Evolutionary conservation across 1,140 invertebrate species (phyloP), one percentile per base, ranked within the genome.

Genomic region (Tenebrio molitor): DNA sequence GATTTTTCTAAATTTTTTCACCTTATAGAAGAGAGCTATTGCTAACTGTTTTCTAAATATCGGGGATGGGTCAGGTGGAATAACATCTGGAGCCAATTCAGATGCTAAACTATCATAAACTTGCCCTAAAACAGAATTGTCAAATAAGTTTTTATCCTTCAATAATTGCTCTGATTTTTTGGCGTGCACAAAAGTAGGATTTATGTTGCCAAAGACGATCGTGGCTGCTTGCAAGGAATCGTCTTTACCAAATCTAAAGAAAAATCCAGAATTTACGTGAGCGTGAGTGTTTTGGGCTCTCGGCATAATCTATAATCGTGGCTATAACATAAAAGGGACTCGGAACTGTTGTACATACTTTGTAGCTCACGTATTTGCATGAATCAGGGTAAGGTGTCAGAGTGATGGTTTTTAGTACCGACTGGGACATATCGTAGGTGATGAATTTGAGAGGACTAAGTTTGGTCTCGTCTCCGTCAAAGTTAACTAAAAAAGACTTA

Each of bases 251-350:
- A 93, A 68, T 83, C 90, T 86, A 23, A 93, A 87, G 0, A 90
- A 83, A 79, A 96, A 95, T 5, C 91, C 94, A 8, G 92, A 92
- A 80, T 94, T 95, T 0, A 96, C 90, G 75, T 92, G 89, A 0
- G 94, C 93, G 79, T 95, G 92, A 0, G 93, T 89, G 82, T 95
- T 96, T 85, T 94, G 92, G 2, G 89, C 89, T 72, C 93, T 85
- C 0, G 91, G 89, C 89, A 93, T 93, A 14, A 76, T 77, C 25
- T n/a, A n/a, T n/a, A n/a, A n/a, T n/a, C n/a, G n/a, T n/a, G n/a
- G n/a, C n/a, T n/a, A n/a, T n/a, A n/a, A n/a, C n/a, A n/a, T n/a
- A n/a, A n/a, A n/a, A n/a, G n/a, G n/a, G n/a, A n/a, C n/a, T n/a
- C n/a, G n/a, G n/a, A n/a, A n/a, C n/a, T n/a, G n/a, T n/a, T n/a